Conservation (phyloP, 2,888 invertebrate species). For the Adelphocoris suturalis region DNA sequence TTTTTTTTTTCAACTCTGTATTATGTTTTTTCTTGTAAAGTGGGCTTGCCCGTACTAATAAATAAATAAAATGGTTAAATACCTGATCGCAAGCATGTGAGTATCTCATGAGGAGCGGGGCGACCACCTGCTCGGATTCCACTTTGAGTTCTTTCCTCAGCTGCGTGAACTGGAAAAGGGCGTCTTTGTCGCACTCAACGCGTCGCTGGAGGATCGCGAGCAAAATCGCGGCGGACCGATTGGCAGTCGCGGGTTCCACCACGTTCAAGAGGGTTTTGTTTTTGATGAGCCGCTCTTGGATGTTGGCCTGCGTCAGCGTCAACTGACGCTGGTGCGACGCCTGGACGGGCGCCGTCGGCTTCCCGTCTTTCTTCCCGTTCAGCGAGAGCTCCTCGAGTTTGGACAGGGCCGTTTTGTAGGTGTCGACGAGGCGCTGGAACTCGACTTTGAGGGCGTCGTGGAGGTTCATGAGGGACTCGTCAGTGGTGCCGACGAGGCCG, state of each 20-base stretch:
- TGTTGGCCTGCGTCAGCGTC: conserved; percentile 90
- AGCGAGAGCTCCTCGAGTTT: conserved; percentile 88
- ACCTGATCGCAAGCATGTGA: conserved; percentile 81
- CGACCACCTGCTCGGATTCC: conserved; percentile 83
- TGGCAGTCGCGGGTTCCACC: conserved; percentile 86
- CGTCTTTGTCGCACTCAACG: conserved; percentile 95
- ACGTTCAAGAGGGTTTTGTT: conserved; percentile 91
- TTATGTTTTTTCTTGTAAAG: no score
- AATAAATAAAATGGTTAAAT: conserved; percentile 69
- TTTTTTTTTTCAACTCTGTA: no score
- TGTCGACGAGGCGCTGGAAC: conserved; percentile 89
- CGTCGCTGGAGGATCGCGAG: conserved; percentile 86
- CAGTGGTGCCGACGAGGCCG: conserved; percentile 84
- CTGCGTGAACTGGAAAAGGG: conserved; percentile 84
- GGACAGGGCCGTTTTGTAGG: conserved; percentile 91
- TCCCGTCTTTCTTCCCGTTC: conserved; percentile 79
- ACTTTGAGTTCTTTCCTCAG: conserved; percentile 81
- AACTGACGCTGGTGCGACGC: conserved; percentile 94
- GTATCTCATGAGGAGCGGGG: conserved; percentile 80
- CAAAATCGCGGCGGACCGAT: conserved; percentile 89
- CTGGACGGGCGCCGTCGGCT: conserved; percentile 85
- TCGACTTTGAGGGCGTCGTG: conserved; percentile 90
- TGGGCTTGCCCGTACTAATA: no score
- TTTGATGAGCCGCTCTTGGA: conserved; percentile 93
- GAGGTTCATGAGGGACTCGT: conserved; percentile 83